Base-by-base conservation (phyloP, 2,888 invertebrate genomes). In the Lasiommata megera region DNA sequence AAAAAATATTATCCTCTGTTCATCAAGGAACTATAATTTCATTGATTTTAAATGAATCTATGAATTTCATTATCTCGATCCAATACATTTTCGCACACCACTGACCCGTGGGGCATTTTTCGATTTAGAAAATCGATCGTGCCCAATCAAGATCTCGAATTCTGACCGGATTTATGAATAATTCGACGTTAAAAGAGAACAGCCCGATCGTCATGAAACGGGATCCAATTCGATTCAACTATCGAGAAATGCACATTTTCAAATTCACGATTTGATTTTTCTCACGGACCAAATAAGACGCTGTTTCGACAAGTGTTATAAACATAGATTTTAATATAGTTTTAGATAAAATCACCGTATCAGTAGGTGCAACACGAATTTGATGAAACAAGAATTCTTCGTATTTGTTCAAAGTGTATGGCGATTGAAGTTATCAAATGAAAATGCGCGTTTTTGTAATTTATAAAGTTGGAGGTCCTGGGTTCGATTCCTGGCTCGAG, bases 81-180 rank as follows among this genome's bases (percentile, higher is more conserved):
- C 55, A 46, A 63, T 63, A 41, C 36, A 65, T 63, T 65, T 63
- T 55, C 56, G 58, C 60, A 55, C 58, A 36, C 11, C 11, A 38
- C 29, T 12, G 17, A 18, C 12, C 23, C 48, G 12, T 18, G 18
- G 36, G 43, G 50, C 43, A 41, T 43, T 50, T 53, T 61, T 40
- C 28, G 44, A 56, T 57, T 61, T 56, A 56, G 48, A 56, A 56
- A 59, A 78, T 75, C 74, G 73, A 67, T 82, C 81, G 81, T 81
- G 82, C 80, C 78, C 72, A 70, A 75, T 76, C 76, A 70, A 69
- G 76, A 79, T 76, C 74, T 74, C 71, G 73, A 74, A 72, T 77
- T 79, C 81, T 75, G 77, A 72, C 74, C 66, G 72, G 74, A 73
- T 75, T 76, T 80, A 77, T 82, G 81, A 81, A 82, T 81, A 81